Evolutionary conservation across 2,888 invertebrate species (phyloP).

Genomic region (Drosophila fungiperda): DNA sequence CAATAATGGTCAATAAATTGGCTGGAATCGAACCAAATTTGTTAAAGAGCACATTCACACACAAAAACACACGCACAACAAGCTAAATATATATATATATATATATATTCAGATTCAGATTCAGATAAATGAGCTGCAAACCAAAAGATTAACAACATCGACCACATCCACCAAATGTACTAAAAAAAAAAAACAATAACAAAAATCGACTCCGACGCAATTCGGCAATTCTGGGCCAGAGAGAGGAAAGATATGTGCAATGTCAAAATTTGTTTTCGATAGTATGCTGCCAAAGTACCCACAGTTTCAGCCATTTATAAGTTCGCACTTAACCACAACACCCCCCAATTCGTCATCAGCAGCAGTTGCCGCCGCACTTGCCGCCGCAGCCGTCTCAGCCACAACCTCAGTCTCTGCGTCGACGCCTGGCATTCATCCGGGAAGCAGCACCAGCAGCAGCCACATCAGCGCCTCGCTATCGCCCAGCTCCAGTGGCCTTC

Average conservation of each 20-base stretch:
- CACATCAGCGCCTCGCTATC: constrained; percentile 77
- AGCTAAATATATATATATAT: constrained; percentile 14
- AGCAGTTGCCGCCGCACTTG: constrained; percentile 88
- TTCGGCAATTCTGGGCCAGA: constrained; percentile 72
- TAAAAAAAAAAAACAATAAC: constrained; percentile 39
- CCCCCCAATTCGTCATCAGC: constrained; percentile 88
- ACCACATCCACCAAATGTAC: constrained; percentile 26
- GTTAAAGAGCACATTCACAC: constrained; percentile 53
- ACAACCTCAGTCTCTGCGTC: constrained; percentile 77
- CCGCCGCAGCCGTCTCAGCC: constrained; percentile 82
- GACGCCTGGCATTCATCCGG: constrained; percentile 66
- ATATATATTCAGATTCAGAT: background rate
- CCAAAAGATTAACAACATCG: constrained; percentile 24
- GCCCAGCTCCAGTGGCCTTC: constrained; percentile 70
- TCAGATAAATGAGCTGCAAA: constrained; percentile 27
- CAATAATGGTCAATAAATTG: background rate
- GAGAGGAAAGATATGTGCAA: constrained; percentile 87
- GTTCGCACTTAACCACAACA: constrained; percentile 85
- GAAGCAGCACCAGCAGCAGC: constrained; percentile 83
- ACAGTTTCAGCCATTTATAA: constrained; percentile 88
- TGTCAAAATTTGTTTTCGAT: constrained; percentile 99
- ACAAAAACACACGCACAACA: constrained; percentile 21
- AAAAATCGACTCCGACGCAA: constrained; percentile 44
- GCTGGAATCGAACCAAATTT: constrained; percentile 73
- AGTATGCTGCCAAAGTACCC: constrained; percentile 98